Base-by-base conservation (phyloP, 2,888 invertebrate species). In the Stenchaetothrips biformis region DNA sequence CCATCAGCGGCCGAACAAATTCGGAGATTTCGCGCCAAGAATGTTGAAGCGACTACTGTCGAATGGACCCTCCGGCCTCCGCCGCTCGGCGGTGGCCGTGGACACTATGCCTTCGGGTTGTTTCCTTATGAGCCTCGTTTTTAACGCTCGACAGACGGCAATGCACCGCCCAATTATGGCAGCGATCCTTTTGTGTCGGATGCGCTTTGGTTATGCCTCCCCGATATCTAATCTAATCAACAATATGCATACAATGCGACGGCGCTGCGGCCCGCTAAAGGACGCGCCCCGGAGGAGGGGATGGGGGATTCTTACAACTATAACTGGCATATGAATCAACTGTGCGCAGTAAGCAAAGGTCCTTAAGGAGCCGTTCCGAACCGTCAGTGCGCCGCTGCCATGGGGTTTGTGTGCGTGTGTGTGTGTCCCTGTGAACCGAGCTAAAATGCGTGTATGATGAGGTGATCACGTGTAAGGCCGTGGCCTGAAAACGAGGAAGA, bases 161-260 rank as follows among this genome's bases (percentile, higher is more conserved):
- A 4, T 4, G 37, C 37, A 2, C 37, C 37, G 37, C 37, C 37
- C 37, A 37, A 37, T 37, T 37, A 37, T 37, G 37, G 37, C 37
- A 37, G 37, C 37, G 37, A 37, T 37, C 37, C 37, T 37, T 37
- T 37, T 37, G 37, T 37, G 37, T 37, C 37, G 37, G 37, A 37
- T 13, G 18, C 59, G 59, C 11, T 25, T 21, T 25, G 11, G 67
- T 74, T 74, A 74, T 74, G 25, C 67, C 9, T n/a, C 25, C 21
- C 53, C 67, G 67, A 74, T 74, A 74, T 74, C 67, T 74, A 74
- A 4, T 74, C 67, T 74, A 74, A 74, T 74, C 67, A 74, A 74
- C 21, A 74, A 74, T 74, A 74, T 74, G 67, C 67, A 74, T 74
- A 74, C 67, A 74, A 74, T 74, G 67, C 67, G 11, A 25, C 67